A percentile compares a stretch with the other conserved stretches of the same genome.
These are phyloP conservation scores for Lutjanus argentimaculatus DNA, from an alignment of 2,797 vertebrate species.

Conservation along the genomic window DNA sequence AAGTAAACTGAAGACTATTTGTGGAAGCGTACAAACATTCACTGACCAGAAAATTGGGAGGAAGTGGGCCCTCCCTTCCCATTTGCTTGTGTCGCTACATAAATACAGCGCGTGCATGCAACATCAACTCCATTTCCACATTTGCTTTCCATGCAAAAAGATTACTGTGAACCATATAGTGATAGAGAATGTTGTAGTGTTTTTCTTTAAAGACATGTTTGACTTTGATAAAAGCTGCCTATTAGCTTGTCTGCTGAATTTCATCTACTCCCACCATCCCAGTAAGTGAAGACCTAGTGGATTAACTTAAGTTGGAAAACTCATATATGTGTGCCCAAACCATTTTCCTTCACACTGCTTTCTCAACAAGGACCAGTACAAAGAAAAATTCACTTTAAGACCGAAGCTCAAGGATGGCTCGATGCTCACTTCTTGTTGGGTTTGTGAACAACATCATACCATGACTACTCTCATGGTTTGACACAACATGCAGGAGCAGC, in stretches of 20 bases:
- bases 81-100: slow-evolving; percentile 16
- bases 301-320: too few relatives aligned
- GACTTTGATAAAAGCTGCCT: slow-evolving; percentile 29
- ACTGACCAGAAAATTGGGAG: slow-evolving; percentile 23
- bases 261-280: neutral
- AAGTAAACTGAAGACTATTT: slow-evolving; percentile 5
- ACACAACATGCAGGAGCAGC: neutral
- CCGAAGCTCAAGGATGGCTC: too few relatives aligned
- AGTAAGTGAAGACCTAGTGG: too few relatives aligned
- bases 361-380: too few relatives aligned
- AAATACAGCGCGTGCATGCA: slow-evolving; percentile 4
- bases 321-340: too few relatives aligned
- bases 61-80: neutral
- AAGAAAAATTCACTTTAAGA: too few relatives aligned
- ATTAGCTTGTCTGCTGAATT: slow-evolving; percentile 8
- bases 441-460: neutral
- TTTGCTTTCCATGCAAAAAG: slow-evolving; percentile 3
- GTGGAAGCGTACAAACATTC: neutral
- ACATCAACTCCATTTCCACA: slow-evolving; percentile 17
- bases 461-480: neutral
- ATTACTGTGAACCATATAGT: neutral
- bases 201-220: slow-evolving; percentile 9
- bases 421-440: too few relatives aligned
- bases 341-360: too few relatives aligned
- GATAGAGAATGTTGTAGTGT: neutral